Conservation (phyloP, 92 coral and sea anemone genomes). For the Umimayanthus chanpuru region DNA sequence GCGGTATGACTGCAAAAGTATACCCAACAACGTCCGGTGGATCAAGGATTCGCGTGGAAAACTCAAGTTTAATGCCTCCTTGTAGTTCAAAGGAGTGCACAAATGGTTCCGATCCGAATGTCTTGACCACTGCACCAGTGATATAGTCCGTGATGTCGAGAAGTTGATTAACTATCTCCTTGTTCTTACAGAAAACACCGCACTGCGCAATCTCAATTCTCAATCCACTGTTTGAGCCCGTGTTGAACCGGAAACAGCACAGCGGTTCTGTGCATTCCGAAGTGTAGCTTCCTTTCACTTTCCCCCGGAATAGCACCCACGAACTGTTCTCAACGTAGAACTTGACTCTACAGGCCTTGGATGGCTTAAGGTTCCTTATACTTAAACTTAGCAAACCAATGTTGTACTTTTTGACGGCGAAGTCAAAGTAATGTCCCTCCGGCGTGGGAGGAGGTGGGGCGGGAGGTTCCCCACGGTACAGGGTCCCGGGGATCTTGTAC, state of each 20-base stretch:
- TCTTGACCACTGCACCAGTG: background rate
- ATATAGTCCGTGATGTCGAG: constrained; percentile 21
- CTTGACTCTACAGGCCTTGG: constrained; percentile 22
- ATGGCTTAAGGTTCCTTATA: constrained; percentile 25
- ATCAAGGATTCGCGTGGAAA: constrained; percentile 32
- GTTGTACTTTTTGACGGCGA: constrained; percentile 27
- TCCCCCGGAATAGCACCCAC: constrained; percentile 17
- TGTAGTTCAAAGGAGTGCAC: constrained; percentile 23
- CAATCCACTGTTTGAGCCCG: constrained; percentile 9
- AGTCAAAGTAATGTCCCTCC: constrained; percentile 8
- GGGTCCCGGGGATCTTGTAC: constrained; percentile 51
- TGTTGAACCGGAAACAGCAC: constrained; percentile 34
- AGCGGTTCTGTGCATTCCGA: constrained; percentile 6
- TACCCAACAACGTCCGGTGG: constrained; percentile 26
- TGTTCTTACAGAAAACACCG: constrained; percentile 6
- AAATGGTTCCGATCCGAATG: constrained; percentile 18
- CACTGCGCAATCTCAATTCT: constrained; percentile 24
- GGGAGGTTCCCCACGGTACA: constrained; percentile 61
- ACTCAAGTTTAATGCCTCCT: constrained; percentile 18
- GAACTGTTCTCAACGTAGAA: constrained; percentile 31
- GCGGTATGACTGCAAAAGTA: constrained; percentile 6
- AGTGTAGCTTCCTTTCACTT: constrained; percentile 17
- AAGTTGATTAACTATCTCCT: background rate
- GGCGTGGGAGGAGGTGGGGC: constrained; percentile 32
- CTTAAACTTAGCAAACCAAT: constrained; percentile 24